Base-by-base conservation (phyloP, 2,113 vertebrate species). In the Seriola quinqueradiata region DNA sequence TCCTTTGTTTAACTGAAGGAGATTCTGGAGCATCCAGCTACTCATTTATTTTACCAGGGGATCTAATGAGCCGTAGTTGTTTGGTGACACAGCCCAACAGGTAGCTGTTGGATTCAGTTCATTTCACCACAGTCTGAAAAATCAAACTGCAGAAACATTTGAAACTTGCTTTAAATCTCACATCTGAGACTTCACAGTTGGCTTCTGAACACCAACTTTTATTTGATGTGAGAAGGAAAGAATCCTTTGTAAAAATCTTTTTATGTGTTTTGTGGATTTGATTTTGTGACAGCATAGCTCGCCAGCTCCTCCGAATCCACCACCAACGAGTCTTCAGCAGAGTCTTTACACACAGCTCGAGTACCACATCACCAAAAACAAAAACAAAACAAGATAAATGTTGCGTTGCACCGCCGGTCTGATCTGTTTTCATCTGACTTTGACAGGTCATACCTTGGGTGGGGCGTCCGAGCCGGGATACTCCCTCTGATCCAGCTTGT, bases 401-500 rank as follows among this genome's bases (percentile, higher is more conserved):
- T 16, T 46, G 58, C 44, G 12, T 28, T 5, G 23, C 44, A 11
- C 34, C 7, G 23, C 44, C 50, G 16, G 32, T 58, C 7, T 50
- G 16, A 32, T 66, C 3, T 55, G 28, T 57, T 58, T 55, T 14
- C 3, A 8, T 14, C 42, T 16, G 17, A 40, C 57, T n/a, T 28
- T 8, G n/a, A 42, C 28, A 3, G 8, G 0, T 19, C 58, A 9
- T 96, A 99, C 98, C 97, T 99, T 99, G 63, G 98, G 98, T 4
- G 98, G 97, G 55, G 95, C 95, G 79, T 99, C 98, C 0, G 98
- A 99, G 82, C 98, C 98, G 12, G 98, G 98, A 82, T 99, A 99
- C 90, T 99, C 98, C 89, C 98, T 96, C 93, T 99, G 98, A 90
- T 99, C 98, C 86, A 99, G 94, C 80, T 99, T 99, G 93, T 99